phyloP scores from a whole-genome alignment of 2,797 vertebrate species.

The Chrysocyon brachyurus region DNA sequence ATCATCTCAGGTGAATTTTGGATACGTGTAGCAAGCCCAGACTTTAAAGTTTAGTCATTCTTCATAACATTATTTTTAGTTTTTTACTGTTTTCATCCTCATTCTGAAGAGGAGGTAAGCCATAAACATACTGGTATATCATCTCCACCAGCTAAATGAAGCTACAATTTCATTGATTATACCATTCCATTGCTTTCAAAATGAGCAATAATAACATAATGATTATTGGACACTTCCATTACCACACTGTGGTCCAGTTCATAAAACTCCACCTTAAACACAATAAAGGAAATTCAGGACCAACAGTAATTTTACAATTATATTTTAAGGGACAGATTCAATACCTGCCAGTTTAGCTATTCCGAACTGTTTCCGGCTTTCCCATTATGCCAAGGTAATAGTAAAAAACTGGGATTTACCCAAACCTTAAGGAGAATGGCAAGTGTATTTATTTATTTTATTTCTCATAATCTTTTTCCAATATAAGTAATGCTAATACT shows the following conservation, averaged over 20 bases:
- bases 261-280: constrained; percentile 68
- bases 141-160: constrained; percentile 15
- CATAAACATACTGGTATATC: not conserved
- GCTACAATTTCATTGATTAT: constrained; percentile 61
- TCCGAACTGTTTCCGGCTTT: not conserved
- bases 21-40: not conserved
- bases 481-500: constrained; percentile 46
- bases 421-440: not conserved
- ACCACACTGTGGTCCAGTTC: not conserved
- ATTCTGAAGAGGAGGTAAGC: constrained; percentile 54
- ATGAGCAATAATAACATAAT: constrained; percentile 67
- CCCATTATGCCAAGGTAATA: not conserved
- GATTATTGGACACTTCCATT: constrained; percentile 66
- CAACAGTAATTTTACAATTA: constrained; percentile 51
- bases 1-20: not conserved
- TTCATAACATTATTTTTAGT: not conserved
- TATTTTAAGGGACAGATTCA: constrained; percentile 55
- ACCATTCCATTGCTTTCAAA: constrained; percentile 67
- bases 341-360: constrained; percentile 48
- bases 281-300: constrained; percentile 63
- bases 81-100: not conserved
- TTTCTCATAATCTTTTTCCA: not conserved
- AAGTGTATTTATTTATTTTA: not conserved
- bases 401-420: constrained; percentile 49
- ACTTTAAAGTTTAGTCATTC: constrained; percentile 30